A percentile compares a stretch with the other conserved stretches of the same genome.
Conservation (phyloP, 2,888 invertebrate genomes). For the Morpho deidamia region DNA sequence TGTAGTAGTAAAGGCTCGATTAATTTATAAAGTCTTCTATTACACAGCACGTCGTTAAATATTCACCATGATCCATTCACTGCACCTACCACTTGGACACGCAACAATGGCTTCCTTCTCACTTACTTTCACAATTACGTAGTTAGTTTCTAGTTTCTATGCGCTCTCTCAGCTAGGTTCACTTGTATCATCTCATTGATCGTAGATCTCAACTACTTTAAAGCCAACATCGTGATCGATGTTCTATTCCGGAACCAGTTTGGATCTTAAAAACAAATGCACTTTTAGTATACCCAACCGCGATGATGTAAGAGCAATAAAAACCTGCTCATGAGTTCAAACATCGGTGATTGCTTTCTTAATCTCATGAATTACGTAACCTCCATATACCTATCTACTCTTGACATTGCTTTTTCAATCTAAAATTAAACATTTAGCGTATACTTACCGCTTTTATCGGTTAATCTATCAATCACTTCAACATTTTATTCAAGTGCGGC, state of each 20-base stretch:
- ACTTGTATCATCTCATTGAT: too few species aligned
- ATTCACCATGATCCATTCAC: conserved; percentile 26
- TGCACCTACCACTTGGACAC: conserved; percentile 34
- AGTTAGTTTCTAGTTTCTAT: conserved; percentile 42
- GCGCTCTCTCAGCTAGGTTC: conserved; percentile 17
- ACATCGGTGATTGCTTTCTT: background rate
- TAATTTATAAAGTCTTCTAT: conserved; percentile 13
- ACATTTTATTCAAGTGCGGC: conserved; percentile 30
- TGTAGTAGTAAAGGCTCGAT: conserved; percentile 2
- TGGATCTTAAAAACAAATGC: background rate
- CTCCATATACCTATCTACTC: conserved; percentile 14
- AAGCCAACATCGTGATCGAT: background rate
- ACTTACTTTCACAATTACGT: conserved; percentile 67
- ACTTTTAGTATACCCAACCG: background rate
- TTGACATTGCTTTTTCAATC: conserved; percentile 30
- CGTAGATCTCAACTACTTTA: background rate
- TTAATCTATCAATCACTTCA: conserved; percentile 31
- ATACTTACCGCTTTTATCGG: conserved; percentile 29
- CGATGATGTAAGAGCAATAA: background rate
- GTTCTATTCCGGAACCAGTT: conserved; percentile 3
- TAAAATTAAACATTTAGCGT: conserved; percentile 16
- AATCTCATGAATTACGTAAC: conserved; percentile 9
- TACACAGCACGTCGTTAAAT: conserved; percentile 19
- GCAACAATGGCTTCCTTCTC: conserved; percentile 54
- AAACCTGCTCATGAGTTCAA: conserved; percentile 6